Percentiles rank a stretch among this genome's conserved stretches.
Conservation (phyloP, 23 tunicate genomes). For the Ascidia mentula region DNA sequence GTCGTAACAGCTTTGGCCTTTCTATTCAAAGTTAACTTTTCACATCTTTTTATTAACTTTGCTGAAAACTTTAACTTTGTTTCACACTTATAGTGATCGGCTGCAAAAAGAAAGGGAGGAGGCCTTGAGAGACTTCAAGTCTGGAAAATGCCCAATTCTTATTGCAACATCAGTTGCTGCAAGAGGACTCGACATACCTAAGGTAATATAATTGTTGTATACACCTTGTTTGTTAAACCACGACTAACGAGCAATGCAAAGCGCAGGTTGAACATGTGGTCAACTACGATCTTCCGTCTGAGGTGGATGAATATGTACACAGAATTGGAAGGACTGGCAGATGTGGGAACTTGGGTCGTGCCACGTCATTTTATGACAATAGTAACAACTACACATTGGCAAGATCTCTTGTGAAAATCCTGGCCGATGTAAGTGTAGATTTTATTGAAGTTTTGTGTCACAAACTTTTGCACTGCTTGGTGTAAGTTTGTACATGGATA, state of each 20-base stretch:
- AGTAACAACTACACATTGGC: constrained; percentile 70
- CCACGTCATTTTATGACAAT: constrained; percentile 87
- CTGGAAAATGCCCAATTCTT: constrained; percentile 80
- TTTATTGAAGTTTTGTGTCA: not conserved
- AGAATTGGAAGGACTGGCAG: constrained; percentile 98
- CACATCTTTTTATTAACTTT: too few relatives aligned
- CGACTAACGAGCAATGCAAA: not conserved
- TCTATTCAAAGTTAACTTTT: too few relatives aligned
- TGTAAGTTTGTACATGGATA: too few relatives aligned
- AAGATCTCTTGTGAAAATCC: constrained; percentile 60
- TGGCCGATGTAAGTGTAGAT: constrained; percentile 45
- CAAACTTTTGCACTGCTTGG: too few relatives aligned
- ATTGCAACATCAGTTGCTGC: constrained; percentile 99
- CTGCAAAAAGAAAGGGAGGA: constrained; percentile 91
- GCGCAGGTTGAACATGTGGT: constrained; percentile 92
- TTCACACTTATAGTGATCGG: constrained; percentile 79
- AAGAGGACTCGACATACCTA: constrained; percentile 94
- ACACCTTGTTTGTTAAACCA: not conserved
- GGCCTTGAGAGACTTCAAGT: constrained; percentile 90
- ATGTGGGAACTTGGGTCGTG: constrained; percentile 92
- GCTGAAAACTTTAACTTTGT: too few relatives aligned
- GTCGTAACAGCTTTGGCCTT: too few relatives aligned
- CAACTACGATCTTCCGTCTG: constrained; percentile 91
- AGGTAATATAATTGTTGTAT: constrained; percentile 5
- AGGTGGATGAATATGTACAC: constrained; percentile 98